phyloP scores from a whole-genome alignment of 2,113 vertebrate species.

The Sus scrofa region T2T-Sscrofa CM000819.6:66934501-66935000 shows the following conservation, averaged over 20 bases:
- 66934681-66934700: background rate
- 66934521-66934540: background rate
- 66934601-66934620: background rate
- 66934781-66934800: background rate
- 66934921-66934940: no score
- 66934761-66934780: background rate
- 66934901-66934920: no score
- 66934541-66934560: background rate
- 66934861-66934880: no score
- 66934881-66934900: no score
- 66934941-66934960: background rate
- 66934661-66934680: background rate
- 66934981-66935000: background rate
- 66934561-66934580: background rate
- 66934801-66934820: background rate
- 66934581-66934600: background rate
- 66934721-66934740: background rate
- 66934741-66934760: background rate
- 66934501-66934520: background rate
- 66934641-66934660: background rate
- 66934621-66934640: background rate
- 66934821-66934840: no score
- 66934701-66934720: background rate
- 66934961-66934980: slow-evolving; percentile 26
- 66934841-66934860: no score